Evolutionary conservation across 2,113 vertebrate genomes (phyloP), one percentile per base, ranked within the genome.

Genomic region (Buteo buteo): DNA sequence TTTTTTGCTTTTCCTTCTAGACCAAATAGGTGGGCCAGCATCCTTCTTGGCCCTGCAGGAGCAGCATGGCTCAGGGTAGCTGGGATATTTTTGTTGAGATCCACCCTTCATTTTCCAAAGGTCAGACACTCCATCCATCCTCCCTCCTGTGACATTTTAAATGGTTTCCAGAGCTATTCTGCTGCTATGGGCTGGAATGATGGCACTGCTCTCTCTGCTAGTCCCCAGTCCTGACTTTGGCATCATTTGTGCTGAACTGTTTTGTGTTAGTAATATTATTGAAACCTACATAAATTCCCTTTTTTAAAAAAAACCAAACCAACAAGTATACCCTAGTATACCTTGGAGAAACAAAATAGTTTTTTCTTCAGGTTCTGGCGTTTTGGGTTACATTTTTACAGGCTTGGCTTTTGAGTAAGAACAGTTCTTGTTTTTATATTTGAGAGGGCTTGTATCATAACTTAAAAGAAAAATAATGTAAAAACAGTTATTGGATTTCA

Each of bases 401-500:
- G 70, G 52, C 71, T 82, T 73, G 34, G 29, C 49, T 79, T 94
- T 96, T 91, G 70, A 54, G 28, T 91, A 16, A 66, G 80, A 55
- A 11, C 58, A 49, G 45, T 91, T 98, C 82, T 78, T 95, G 81
- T 29, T 95, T 97, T 96, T 80, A 13, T 73, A 45, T 92, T 93
- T 93, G 55, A 78, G 87, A 82, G 76, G 90, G 55, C 13, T 94
- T 66, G 62, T 55, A 11, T 73, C 2, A 1, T 54, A 64, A 81
- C 13, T 71, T 72, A 21, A 85, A 89, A 86, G 81, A 81, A 91
- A 93, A 78, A 42, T 4, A 72, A 77, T 10, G 32, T 81, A 86
- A 86, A 91, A 92, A 79, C 62, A 83, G 57, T 95, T 90, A 71
- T 88, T 79, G 92, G 45, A 81, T 92, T 96, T 97, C 86, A 76